A percentile compares a stretch with the other conserved stretches of the same genome.
These are phyloP conservation scores for Orycteropus afer DNA, from an alignment of 2,113 vertebrate species.

Conservation along the genomic window DNA sequence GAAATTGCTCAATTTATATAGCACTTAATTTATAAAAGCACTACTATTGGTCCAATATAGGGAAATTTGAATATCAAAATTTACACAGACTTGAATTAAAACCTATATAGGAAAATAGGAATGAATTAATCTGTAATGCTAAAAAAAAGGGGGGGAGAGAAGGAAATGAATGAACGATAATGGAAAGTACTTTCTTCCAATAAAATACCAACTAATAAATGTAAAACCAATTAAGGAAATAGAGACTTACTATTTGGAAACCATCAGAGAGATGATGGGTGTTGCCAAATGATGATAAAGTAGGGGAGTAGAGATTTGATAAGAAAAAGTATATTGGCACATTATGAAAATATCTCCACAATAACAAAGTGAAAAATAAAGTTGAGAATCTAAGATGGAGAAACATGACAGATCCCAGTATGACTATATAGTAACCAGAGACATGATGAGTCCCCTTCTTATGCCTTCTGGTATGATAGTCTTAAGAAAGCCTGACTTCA, in stretches of 20 bases:
- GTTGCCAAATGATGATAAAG: background rate
- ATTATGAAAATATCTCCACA: background rate
- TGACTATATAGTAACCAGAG: background rate
- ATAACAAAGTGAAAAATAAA: background rate
- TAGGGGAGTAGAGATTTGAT: background rate
- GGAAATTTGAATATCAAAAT: background rate
- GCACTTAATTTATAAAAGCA: background rate
- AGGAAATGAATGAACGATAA: background rate
- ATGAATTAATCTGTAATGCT: background rate
- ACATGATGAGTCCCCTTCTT: background rate
- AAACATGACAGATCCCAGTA: background rate
- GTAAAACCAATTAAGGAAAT: background rate
- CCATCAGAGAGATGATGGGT: background rate
- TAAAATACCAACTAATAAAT: background rate
- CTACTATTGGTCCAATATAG: background rate
- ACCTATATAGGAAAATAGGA: background rate
- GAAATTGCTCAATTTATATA: background rate
- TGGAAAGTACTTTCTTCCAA: background rate
- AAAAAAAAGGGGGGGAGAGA: background rate
- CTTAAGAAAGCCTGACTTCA: background rate
- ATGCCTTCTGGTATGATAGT: background rate
- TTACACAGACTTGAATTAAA: background rate
- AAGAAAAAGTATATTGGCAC: background rate
- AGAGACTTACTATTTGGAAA: background rate
- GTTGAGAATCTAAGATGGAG: background rate